phyloP scores from a whole-genome alignment of 2,113 vertebrate genomes.

The Hydropotes inermis region DNA sequence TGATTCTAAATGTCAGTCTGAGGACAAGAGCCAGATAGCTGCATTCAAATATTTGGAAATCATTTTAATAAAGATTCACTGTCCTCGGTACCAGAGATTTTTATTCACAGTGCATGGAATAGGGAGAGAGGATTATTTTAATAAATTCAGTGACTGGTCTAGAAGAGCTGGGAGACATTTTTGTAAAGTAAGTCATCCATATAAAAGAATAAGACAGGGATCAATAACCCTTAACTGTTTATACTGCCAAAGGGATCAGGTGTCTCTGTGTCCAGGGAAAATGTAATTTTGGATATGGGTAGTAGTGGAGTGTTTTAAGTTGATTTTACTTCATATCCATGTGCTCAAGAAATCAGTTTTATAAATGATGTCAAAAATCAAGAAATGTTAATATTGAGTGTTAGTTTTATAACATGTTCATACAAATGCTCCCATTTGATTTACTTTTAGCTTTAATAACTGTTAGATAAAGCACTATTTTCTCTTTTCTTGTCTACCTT shows the following conservation, averaged over 20 bases:
- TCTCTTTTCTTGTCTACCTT: background rate
- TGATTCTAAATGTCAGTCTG: background rate
- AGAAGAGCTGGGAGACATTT: background rate
- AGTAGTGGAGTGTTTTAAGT: background rate
- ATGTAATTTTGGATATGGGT: background rate
- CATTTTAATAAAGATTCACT: background rate
- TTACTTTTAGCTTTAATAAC: constrained; percentile 11
- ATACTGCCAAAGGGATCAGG: background rate
- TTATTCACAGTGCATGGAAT: background rate
- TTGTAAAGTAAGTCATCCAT: background rate
- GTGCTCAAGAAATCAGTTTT: background rate
- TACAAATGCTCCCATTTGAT: background rate
- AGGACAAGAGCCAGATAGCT: background rate
- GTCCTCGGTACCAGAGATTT: background rate
- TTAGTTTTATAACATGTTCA: background rate
- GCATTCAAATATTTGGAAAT: background rate
- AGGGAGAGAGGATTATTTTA: background rate
- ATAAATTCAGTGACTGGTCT: background rate
- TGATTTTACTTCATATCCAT: background rate
- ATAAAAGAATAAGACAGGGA: background rate
- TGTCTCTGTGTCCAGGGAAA: background rate
- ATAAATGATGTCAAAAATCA: background rate
- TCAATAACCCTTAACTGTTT: background rate
- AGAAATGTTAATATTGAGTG: background rate
- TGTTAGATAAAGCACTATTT: background rate